Evolutionary conservation across 1,140 invertebrate species (phyloP), one percentile per base, ranked within the genome.

Genomic region (Temnothorax longispinosus): DNA sequence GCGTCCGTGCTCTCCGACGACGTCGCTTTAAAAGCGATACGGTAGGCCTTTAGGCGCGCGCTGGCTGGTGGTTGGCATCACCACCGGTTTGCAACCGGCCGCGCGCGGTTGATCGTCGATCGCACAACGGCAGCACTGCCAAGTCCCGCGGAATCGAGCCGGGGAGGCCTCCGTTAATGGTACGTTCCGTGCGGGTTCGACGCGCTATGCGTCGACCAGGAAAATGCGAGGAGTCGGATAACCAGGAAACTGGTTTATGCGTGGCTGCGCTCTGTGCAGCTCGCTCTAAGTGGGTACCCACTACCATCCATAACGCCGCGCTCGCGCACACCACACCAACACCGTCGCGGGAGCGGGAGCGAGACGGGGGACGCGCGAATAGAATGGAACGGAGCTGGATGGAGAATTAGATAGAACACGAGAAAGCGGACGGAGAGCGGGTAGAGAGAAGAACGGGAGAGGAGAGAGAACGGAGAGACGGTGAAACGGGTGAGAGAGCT

Each of bases 181-280:
- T 90, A 93, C 87, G 91, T 91, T 93, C 87, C 91, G 88, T 76
- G 88, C 87, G 87, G 90, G 89, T 89, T 89, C 89, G 90, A 88
- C 91, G 90, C 91, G 92, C 89, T 84, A 89, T 92, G 91, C 89
- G 91, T 90, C 91, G 87, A 93, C 89, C 90, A 93, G 93, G 92
- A 94, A 94, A 94, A 94, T 93, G 91, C 87, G 84, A 92, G 87
- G 90, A 94, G 92, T 93, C 91, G 91, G 92, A 94, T 94, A 94
- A 94, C 92, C 93, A 93, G 93, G 93, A 94, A 95, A 94, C 94
- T 94, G 94, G 94, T 95, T 95, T 94, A 94, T 94, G 93, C 94
- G 93, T 93, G 90, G 91, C 89, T 92, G 90, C 88, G 85, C 74
- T 91, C 87, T 90, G 74, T 89, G 85, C 88, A 50, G 64, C 21